These are phyloP conservation scores for Laticauda colubrina DNA, from an alignment of 2,113 vertebrate genomes.

Conservation along the genomic window DNA sequence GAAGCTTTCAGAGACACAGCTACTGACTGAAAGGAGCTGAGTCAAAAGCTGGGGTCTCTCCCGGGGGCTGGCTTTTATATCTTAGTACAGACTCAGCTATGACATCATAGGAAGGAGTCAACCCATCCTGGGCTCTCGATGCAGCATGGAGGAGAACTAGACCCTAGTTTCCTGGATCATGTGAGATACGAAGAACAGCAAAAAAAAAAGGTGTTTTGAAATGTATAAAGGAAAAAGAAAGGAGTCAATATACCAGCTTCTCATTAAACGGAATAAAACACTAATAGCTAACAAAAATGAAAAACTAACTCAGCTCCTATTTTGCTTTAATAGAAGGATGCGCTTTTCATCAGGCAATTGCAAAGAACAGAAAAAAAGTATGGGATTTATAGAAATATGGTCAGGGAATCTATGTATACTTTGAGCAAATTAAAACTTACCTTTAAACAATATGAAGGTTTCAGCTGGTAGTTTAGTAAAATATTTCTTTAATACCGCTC, in stretches of 20 bases:
- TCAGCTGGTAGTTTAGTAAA: background rate
- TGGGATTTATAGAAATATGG: background rate
- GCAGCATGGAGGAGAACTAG: background rate
- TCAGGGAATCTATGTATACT: background rate
- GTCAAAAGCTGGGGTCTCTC: too few relatives aligned
- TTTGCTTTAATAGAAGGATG: background rate
- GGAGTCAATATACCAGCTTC: background rate
- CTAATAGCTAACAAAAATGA: background rate
- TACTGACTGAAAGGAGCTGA: too few relatives aligned
- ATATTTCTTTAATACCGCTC: background rate
- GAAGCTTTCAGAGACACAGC: too few relatives aligned
- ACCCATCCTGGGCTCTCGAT: too few relatives aligned
- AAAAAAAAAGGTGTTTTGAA: background rate
- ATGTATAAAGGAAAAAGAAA: background rate
- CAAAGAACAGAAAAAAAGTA: background rate
- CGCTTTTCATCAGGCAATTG: background rate
- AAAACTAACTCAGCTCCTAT: background rate
- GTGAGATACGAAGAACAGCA: background rate
- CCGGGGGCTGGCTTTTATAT: too few relatives aligned
- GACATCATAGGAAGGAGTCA: too few relatives aligned
- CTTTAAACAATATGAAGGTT: background rate
- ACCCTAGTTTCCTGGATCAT: background rate
- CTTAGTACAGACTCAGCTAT: too few relatives aligned
- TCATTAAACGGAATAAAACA: background rate
- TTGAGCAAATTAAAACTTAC: background rate